These are phyloP conservation scores for Vireo altiloquus DNA, from an alignment of 2,113 vertebrate species.

Conservation along the genomic window DNA sequence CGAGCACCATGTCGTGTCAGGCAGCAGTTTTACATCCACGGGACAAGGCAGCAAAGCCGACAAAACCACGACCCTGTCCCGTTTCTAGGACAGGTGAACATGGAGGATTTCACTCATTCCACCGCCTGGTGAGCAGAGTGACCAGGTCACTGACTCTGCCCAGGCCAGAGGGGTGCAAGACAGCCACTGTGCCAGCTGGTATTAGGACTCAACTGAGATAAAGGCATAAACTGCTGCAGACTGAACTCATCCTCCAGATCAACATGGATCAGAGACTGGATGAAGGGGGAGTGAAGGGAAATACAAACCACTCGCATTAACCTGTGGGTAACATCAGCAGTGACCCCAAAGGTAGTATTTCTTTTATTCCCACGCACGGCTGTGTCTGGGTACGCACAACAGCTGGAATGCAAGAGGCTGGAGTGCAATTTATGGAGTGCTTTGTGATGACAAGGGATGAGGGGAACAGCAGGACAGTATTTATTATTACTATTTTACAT, in stretches of 20 bases:
- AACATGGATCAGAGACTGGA: background rate
- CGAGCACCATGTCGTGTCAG: accelerated
- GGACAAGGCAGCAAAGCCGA: background rate
- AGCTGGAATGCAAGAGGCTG: slow-evolving; percentile 9
- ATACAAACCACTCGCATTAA: background rate
- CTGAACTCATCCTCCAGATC: background rate
- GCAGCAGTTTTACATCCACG: accelerated
- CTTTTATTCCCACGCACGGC: background rate
- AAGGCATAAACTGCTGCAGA: background rate
- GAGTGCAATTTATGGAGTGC: slow-evolving; percentile 47
- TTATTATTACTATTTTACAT: background rate
- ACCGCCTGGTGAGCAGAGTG: background rate
- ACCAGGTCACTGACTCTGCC: background rate
- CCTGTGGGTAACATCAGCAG: background rate
- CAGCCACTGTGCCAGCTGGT: background rate
- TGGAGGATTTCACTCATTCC: background rate
- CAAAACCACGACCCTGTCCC: background rate
- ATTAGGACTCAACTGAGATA: background rate
- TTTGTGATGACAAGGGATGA: background rate
- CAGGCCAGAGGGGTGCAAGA: accelerated
- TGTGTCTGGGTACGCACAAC: background rate
- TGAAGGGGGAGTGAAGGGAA: slow-evolving; percentile 2
- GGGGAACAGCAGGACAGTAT: background rate
- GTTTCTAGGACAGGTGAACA: background rate
- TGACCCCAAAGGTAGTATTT: background rate